Conservation (phyloP, 2,797 vertebrate species). For the Trachurus trachurus region DNA sequence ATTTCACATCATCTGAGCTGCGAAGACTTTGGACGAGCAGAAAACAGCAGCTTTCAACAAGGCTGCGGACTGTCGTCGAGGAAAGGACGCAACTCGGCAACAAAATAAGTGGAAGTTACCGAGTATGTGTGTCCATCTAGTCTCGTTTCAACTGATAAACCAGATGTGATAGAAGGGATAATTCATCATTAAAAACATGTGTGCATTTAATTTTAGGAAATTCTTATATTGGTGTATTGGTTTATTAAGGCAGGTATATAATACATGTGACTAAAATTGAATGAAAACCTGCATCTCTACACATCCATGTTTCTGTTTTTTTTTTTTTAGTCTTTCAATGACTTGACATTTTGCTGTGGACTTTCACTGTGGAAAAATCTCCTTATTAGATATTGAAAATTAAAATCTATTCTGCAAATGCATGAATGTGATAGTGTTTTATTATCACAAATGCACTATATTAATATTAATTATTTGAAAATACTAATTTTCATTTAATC, state of each 20-base stretch:
- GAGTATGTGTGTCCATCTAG: background rate
- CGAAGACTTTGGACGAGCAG: slow-evolving; percentile 45
- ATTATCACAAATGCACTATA: background rate
- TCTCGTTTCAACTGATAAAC: slow-evolving; percentile 1
- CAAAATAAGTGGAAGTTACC: slow-evolving; percentile 15
- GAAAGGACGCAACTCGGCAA: slow-evolving; percentile 14
- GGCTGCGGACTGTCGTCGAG: slow-evolving; percentile 8
- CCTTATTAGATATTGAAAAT: background rate
- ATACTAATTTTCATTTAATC: background rate
- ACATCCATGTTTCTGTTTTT: background rate
- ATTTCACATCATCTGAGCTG: slow-evolving; percentile 62
- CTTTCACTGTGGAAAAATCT: background rate
- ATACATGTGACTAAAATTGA: background rate
- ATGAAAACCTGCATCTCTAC: slow-evolving; percentile 2
- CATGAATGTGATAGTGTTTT: background rate
- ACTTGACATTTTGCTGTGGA: background rate
- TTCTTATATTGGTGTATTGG: background rate
- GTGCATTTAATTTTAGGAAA: background rate
- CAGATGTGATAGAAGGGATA: background rate
- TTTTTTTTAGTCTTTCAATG: background rate
- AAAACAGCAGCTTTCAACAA: slow-evolving; percentile 41
- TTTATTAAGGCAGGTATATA: slow-evolving; percentile 11
- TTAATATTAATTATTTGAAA: background rate
- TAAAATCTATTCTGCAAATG: background rate
- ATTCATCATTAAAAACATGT: background rate